Evolutionary conservation across 2,888 invertebrate genomes (phyloP).

Genomic region (Amphipyra berbera): DNA sequence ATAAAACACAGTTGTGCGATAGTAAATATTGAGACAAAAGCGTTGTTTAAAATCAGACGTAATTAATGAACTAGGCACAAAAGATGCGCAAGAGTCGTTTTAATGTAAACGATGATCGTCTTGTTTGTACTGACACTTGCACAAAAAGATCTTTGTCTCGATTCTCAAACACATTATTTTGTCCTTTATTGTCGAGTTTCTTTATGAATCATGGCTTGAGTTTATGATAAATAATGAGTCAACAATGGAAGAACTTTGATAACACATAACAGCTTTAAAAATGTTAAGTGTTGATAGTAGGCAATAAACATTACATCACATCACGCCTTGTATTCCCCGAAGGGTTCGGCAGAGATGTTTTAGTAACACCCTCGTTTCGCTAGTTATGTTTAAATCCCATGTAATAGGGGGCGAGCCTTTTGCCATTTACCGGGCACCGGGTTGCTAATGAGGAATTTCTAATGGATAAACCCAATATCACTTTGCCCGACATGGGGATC

Average conservation of each 20-base stretch:
- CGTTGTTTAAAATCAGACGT: background rate
- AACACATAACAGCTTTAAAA: background rate
- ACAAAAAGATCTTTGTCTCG: constrained; percentile 32
- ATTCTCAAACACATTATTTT: constrained; percentile 1
- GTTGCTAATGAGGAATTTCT: too few relatives aligned
- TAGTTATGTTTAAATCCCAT: too few relatives aligned
- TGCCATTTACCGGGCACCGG: too few relatives aligned
- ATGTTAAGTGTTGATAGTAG: too few relatives aligned
- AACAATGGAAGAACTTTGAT: constrained; percentile 7
- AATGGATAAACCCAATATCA: too few relatives aligned
- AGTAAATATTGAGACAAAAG: constrained; percentile 3
- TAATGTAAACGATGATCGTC: constrained; percentile 11
- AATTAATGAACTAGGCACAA: constrained; percentile 25
- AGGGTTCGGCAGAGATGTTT: too few relatives aligned
- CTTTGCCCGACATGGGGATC: too few relatives aligned
- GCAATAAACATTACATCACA: too few relatives aligned
- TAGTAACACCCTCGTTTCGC: too few relatives aligned
- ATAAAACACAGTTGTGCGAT: constrained; percentile 2
- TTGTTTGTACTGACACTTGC: constrained; percentile 16
- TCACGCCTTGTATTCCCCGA: too few relatives aligned
- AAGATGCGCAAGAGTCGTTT: constrained; percentile 1
- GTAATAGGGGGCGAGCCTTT: too few relatives aligned
- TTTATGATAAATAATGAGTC: constrained; percentile 30
- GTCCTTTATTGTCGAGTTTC: background rate
- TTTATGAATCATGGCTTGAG: constrained; percentile 19